Base-by-base conservation (phyloP, 2,797 vertebrate species). In the Acipenser oxyrinchus region DNA sequence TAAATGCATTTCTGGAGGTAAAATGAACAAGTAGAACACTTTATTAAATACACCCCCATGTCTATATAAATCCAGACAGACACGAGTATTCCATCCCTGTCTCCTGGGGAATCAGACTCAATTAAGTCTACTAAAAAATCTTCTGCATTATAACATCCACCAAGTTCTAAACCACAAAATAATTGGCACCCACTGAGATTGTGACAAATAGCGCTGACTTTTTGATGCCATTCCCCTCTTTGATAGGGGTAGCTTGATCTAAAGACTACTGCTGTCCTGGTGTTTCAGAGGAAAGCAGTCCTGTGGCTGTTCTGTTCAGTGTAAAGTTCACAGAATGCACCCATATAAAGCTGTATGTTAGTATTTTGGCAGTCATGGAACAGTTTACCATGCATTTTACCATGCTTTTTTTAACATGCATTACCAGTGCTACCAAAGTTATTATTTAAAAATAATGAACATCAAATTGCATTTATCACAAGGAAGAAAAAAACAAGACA, bases 151-250 rank as follows among this genome's bases (percentile, higher is more conserved):
- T 62, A 23, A 15, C 60, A 23, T 23, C 48, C 10, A 4, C 8
- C 18, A 15, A 37, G 60, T 62, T n/a, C 7, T 10, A 62, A 15
- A 6, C n/a, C 8, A 12, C 23, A 62, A 62, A 62, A 23, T 62
- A 37, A 62, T 62, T 62, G 60, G 60, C 60, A 10, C 60, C 5
- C 48, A 62, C 18, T 23, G 23, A 62, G 23, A 9, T 68, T 53
- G 51, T 68, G 66, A 68, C n/a, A 68, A 49, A 53, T 62, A 68
- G 18, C 66, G 50, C 62, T 37, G 60, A 60, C 60, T 52, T 57
- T 60, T 51, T 37, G 60, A 62, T 51, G 60, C 66, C 50, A 67
- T n/a, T 49, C 49, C 15, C n/a, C 7, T 55, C 53, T 55, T 55
- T 55, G 53, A 55, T 55, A 55, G n/a, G n/a, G 53, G n/a, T 55